A percentile compares a stretch with the other conserved stretches of the same genome.
phyloP scores from a whole-genome alignment of 1,140 invertebrate genomes.

The Drosophila persimilis region DNA sequence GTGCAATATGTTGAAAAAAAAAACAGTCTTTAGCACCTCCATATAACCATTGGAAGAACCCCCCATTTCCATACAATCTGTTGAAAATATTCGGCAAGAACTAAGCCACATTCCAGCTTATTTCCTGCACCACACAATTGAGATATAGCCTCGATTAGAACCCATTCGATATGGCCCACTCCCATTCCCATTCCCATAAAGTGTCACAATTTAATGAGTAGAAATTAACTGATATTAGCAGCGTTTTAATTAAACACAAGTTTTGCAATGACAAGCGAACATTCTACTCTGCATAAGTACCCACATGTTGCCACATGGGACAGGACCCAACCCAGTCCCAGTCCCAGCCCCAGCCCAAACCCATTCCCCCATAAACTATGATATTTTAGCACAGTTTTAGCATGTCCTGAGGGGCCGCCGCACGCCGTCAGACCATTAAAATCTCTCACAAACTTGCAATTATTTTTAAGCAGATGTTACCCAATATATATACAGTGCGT shows the following conservation, averaged over 20 bases:
- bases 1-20: constrained; percentile 18
- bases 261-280: constrained; percentile 57
- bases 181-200: constrained; percentile 3
- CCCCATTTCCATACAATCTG: no score
- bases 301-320: constrained; percentile 73
- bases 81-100: no score
- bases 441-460: constrained; percentile 69
- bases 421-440: constrained; percentile 59
- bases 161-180: constrained; percentile 30
- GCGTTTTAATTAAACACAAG: constrained; percentile 72
- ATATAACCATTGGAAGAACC: no score
- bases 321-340: neutral
- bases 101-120: constrained; percentile 6
- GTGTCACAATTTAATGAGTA: constrained; percentile 65
- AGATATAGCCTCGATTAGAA: constrained; percentile 45
- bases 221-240: constrained; percentile 76
- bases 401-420: constrained; percentile 43
- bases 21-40: no score
- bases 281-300: constrained; percentile 75
- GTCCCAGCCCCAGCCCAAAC: constrained; percentile 15
- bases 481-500: constrained; percentile 38
- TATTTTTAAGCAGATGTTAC: constrained; percentile 74
- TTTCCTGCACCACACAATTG: constrained; percentile 39
- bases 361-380: constrained; percentile 59
- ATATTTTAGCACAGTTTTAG: constrained; percentile 65